Conservation (phyloP, 2,888 invertebrate genomes). For the Drosophila gaucha region DNA sequence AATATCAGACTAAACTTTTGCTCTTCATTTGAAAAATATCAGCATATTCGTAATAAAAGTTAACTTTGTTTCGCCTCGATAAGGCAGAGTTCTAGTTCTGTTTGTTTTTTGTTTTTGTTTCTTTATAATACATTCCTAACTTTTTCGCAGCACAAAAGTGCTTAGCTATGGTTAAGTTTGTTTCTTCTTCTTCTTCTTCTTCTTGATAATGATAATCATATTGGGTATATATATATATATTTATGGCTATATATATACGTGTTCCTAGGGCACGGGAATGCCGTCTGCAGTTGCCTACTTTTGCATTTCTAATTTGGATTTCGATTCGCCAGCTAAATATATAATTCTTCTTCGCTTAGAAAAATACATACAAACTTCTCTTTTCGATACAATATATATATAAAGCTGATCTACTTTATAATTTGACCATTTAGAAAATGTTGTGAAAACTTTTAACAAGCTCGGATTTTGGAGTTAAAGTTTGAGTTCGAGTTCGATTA, state of each 20-base stretch:
- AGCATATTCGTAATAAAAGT: constrained; percentile 61
- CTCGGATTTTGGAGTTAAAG: constrained; percentile 28
- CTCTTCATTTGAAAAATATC: constrained; percentile 54
- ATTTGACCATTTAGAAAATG: constrained; percentile 38
- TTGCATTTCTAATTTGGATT: constrained; percentile 9
- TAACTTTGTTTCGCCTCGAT: constrained; percentile 51
- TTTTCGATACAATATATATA: constrained; percentile 20
- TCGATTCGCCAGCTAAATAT: constrained; percentile 17
- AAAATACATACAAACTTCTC: constrained; percentile 68
- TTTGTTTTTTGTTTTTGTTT: neutral
- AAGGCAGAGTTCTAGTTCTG: constrained; percentile 25
- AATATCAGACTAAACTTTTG: constrained; percentile 67
- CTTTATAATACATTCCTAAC: neutral
- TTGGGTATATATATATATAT: constrained; percentile 19
- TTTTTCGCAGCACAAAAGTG: constrained; percentile 47
- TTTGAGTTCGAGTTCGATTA: constrained; percentile 7
- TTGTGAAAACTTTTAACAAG: constrained; percentile 32
- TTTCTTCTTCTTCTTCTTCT: constrained; percentile 7
- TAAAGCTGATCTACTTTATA: constrained; percentile 22
- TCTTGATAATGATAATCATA: constrained; percentile 30
- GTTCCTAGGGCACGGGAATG: constrained; percentile 66
- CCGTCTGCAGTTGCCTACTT: constrained; percentile 33
- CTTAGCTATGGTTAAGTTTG: constrained; percentile 45
- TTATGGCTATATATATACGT: constrained; percentile 14
- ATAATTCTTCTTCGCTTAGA: constrained; percentile 49